Base-by-base conservation (phyloP, 2,888 invertebrate species). In the Sarcophaga caerulescens region DNA sequence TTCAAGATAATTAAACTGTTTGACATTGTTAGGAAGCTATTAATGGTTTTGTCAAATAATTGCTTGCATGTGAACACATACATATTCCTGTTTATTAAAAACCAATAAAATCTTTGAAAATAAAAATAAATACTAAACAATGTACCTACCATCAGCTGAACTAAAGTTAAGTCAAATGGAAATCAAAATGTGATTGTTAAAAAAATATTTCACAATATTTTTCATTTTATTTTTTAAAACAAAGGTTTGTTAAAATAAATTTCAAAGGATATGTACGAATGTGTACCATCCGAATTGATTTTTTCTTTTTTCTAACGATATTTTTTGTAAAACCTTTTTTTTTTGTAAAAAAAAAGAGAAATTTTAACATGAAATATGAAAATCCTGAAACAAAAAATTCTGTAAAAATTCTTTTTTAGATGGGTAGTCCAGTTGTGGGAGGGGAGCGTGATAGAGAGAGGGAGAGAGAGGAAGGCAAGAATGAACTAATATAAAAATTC, bases 401-500 rank as follows among this genome's bases (percentile, higher is more conserved):
- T 47, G 23, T 47, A 69, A 66, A 81, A 86, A 77, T 66, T 66
- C 69, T 85, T 75, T 76, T n/a, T 57, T 70, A 35, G 57, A 35
- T 79, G 65, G 57, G 35, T 65, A 52, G 12, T 21, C 6, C 21
- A 6, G 35, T 35, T 35, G 35, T 35, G 35, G 35, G 10, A 75
- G 65, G 69, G 69, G 63, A n/a, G n/a, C n/a, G n/a, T n/a, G n/a
- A n/a, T n/a, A n/a, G n/a, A 70, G n/a, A 35, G n/a, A 69, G 19
- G 3, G n/a, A 45, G 66, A 12, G 17, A 65, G 11, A 75, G 52
- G 59, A 5, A 35, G 52, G 59, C 45, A 76, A 75, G 66, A 70
- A 75, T 62, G 70, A 84, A 71, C 60, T 74, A 86, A 86, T 86
- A 84, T 68, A 68, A 86, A 86, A 86, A 84, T 86, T 84, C 84